Percentiles rank a stretch among this genome's conserved stretches.
These are phyloP conservation scores for Aplidium turbinatum DNA, from an alignment of 23 tunicate genomes.

Conservation along the genomic window DNA sequence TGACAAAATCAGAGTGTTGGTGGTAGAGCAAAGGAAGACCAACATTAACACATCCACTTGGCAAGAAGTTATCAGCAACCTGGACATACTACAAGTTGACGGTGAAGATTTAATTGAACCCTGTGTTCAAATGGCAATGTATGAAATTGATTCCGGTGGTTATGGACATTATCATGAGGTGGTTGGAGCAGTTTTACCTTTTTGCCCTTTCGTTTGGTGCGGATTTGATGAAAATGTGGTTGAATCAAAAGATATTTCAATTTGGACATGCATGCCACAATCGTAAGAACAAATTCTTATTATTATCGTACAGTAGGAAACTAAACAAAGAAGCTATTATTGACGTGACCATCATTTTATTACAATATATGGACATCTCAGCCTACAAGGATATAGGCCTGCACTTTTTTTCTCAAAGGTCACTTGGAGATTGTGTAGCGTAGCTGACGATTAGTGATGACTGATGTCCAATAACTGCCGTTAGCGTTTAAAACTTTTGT, in stretches of 20 bases:
- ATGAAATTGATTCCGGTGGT: slow-evolving; percentile 30
- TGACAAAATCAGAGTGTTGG: not conserved
- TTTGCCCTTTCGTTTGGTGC: slow-evolving; percentile 75
- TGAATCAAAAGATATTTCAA: slow-evolving; percentile 18
- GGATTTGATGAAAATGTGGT: slow-evolving; percentile 46
- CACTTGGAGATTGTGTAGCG: too few species aligned
- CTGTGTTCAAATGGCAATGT: slow-evolving; percentile 67
- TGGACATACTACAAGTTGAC: not conserved
- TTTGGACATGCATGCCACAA: slow-evolving; percentile 67
- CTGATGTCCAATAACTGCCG: too few species aligned
- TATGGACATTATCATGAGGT: slow-evolving; percentile 46
- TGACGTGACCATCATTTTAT: too few species aligned
- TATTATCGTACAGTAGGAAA: too few species aligned
- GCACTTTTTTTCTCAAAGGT: too few species aligned
- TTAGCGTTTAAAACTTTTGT: too few species aligned
- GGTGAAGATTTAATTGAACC: slow-evolving; percentile 26
- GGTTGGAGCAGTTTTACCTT: slow-evolving; percentile 34
- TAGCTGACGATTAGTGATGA: too few species aligned
- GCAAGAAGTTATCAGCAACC: not conserved
- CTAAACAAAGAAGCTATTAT: too few species aligned
- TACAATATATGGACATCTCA: too few species aligned
- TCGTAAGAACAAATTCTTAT: slow-evolving; percentile 35
- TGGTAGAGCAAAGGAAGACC: not conserved
- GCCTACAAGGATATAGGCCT: too few species aligned
- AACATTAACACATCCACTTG: not conserved